Evolutionary conservation across 1,140 invertebrate species (phyloP).

Genomic region (Pseudobourletiella spinata): DNA sequence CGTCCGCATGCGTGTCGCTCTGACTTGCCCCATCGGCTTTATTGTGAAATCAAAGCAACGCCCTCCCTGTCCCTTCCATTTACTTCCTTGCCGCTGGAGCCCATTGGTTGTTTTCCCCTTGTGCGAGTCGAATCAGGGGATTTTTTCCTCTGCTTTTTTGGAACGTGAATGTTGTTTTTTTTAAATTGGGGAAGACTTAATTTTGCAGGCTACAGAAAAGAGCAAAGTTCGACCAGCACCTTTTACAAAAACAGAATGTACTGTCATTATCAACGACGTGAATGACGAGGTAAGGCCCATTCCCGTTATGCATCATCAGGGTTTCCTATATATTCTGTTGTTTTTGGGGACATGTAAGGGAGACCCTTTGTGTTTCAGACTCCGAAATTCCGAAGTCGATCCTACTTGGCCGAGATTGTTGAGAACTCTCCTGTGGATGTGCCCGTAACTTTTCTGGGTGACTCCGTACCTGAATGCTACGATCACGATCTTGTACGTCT

Average conservation of each 20-base stretch:
- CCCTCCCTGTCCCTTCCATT: no score
- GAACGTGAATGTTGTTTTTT: no score
- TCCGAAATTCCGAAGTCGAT: slow-evolving; percentile 65
- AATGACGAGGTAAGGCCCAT: slow-evolving; percentile 62
- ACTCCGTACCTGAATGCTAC: slow-evolving; percentile 72
- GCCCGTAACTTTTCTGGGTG: slow-evolving; percentile 54
- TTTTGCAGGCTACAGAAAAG: slow-evolving; percentile 60
- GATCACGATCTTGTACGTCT: slow-evolving; percentile 90
- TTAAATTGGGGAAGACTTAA: no score
- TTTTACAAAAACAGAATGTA: slow-evolving; percentile 75
- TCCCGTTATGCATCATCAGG: background rate
- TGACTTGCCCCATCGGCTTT: no score
- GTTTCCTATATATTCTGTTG: background rate
- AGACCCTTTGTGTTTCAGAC: slow-evolving; percentile 38
- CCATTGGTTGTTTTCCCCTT: no score
- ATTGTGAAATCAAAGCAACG: no score
- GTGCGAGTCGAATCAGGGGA: no score
- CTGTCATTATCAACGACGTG: slow-evolving; percentile 84
- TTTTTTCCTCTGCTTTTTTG: no score
- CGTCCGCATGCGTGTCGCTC: no score
- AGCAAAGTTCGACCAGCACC: slow-evolving; percentile 54
- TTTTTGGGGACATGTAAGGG: background rate
- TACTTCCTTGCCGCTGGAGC: no score
- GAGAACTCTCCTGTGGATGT: slow-evolving; percentile 87
- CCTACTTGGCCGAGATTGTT: slow-evolving; percentile 78